Conservation (phyloP, 2,888 invertebrate species). For the Camponotus fellah region DNA sequence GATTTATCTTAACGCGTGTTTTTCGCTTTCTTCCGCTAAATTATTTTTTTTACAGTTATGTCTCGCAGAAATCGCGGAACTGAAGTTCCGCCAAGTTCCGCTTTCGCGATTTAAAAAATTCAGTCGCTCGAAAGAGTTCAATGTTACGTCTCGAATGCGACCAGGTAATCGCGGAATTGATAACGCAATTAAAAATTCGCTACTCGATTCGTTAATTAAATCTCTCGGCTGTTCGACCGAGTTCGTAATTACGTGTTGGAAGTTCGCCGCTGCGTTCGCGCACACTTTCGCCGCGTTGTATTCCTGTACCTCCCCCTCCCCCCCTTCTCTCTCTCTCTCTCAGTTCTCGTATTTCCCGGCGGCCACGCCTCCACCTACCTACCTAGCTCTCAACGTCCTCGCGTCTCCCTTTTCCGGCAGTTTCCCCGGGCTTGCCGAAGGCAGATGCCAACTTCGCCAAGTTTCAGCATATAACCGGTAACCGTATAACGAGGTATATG, state of each 20-base stretch:
- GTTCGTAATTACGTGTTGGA: conserved; percentile 69
- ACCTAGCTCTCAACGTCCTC: conserved; percentile 43
- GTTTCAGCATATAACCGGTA: conserved; percentile 45
- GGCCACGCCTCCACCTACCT: conserved; percentile 29
- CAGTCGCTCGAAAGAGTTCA: not conserved
- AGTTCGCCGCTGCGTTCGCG: conserved; percentile 58
- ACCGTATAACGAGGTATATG: conserved; percentile 55
- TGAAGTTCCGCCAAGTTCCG: not conserved
- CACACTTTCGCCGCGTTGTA: conserved; percentile 66
- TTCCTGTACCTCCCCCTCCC: conserved; percentile 10
- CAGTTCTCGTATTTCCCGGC: conserved; percentile 29
- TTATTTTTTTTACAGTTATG: not conserved
- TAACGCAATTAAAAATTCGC: conserved; percentile 64
- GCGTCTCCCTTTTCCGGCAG: conserved; percentile 64
- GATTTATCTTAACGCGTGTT: not conserved
- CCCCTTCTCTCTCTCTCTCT: not conserved
- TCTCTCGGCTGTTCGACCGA: conserved; percentile 63
- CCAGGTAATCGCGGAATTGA: conserved; percentile 34
- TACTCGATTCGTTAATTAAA: conserved; percentile 65
- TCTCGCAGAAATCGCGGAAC: not conserved
- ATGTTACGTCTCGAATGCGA: not conserved
- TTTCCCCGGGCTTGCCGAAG: conserved; percentile 55
- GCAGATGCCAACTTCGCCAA: conserved; percentile 64
- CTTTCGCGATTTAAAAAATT: conserved; percentile 12
- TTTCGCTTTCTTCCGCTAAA: not conserved